These are phyloP conservation scores for Andrena camellia DNA, from an alignment of 2,888 invertebrate genomes.

Conservation along the genomic window DNA sequence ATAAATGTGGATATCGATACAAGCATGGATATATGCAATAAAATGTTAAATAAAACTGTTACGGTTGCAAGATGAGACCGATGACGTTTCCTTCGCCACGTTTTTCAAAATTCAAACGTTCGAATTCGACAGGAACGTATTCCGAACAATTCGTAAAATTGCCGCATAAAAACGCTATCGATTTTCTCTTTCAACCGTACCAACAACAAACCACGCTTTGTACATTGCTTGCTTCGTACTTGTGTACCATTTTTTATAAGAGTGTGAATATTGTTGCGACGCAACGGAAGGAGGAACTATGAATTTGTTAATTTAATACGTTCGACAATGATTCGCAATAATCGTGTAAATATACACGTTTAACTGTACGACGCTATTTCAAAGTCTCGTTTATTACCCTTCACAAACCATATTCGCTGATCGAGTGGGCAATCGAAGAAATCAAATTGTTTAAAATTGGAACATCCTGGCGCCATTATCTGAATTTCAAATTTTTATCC, in stretches of 20 bases:
- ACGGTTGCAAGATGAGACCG: conserved; percentile 60
- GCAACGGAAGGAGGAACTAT: conserved; percentile 21
- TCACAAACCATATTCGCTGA: neutral
- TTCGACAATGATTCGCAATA: conserved; percentile 57
- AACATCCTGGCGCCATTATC: neutral
- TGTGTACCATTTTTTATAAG: conserved; percentile 68
- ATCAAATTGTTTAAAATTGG: neutral
- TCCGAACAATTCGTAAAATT: neutral
- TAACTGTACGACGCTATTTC: conserved; percentile 10
- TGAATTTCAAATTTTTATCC: neutral
- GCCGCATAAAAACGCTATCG: neutral
- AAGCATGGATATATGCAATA: conserved; percentile 43
- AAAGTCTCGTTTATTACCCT: conserved; percentile 12
- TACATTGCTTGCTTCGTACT: conserved; percentile 71
- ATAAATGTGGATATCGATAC: conserved; percentile 57
- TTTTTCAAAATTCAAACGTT: neutral
- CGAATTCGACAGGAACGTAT: neutral
- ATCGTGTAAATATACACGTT: conserved; percentile 67
- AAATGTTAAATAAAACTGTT: conserved; percentile 40
- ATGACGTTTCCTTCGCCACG: neutral
- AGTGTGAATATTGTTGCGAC: conserved; percentile 34
- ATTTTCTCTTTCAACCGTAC: conserved; percentile 66
- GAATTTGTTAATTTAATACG: conserved; percentile 66
- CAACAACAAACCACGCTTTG: conserved; percentile 64
- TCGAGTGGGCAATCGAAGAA: neutral